Percentiles rank a stretch among this genome's conserved stretches.
Evolutionary conservation across 2,888 invertebrate species (phyloP).

Genomic region (Drosophila ochracea): DNA sequence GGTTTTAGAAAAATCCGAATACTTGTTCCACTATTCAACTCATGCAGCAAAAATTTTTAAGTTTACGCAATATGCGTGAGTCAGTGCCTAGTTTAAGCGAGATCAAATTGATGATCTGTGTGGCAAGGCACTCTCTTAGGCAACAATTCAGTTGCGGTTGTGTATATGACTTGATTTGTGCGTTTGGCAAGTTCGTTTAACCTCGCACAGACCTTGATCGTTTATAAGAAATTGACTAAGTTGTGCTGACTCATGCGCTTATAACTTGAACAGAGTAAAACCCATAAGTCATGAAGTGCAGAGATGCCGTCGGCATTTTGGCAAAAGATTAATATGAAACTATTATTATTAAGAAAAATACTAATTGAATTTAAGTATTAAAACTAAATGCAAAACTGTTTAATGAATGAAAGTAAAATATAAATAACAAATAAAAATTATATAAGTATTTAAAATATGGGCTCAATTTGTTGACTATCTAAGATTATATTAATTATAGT

Average conservation of each 20-base stretch:
- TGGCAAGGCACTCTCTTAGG: slow-evolving; percentile 6
- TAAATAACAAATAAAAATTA: neutral
- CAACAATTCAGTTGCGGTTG: slow-evolving; percentile 41
- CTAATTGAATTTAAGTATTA: neutral
- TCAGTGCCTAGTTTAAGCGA: slow-evolving; percentile 50
- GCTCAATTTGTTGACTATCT: neutral
- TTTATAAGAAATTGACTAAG: slow-evolving; percentile 42
- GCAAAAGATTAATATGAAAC: neutral
- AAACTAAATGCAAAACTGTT: neutral
- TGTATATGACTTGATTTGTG: slow-evolving; percentile 46
- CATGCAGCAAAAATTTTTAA: slow-evolving; percentile 2
- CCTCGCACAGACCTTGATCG: slow-evolving; percentile 48
- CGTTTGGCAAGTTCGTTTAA: slow-evolving; percentile 41
- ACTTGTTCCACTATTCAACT: neutral
- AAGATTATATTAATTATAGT: neutral
- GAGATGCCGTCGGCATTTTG: slow-evolving; percentile 50
- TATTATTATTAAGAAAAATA: no score
- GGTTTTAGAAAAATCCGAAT: neutral
- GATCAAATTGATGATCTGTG: slow-evolving; percentile 47
- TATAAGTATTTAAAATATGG: neutral
- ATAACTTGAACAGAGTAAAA: slow-evolving; percentile 11
- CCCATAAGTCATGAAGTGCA: slow-evolving; percentile 3
- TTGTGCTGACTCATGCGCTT: slow-evolving; percentile 53
- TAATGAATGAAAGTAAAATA: neutral
- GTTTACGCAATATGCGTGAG: slow-evolving; percentile 27